Evolutionary conservation across 2,797 vertebrate genomes (phyloP).

Genomic region (Choloepus didactylus): DNA sequence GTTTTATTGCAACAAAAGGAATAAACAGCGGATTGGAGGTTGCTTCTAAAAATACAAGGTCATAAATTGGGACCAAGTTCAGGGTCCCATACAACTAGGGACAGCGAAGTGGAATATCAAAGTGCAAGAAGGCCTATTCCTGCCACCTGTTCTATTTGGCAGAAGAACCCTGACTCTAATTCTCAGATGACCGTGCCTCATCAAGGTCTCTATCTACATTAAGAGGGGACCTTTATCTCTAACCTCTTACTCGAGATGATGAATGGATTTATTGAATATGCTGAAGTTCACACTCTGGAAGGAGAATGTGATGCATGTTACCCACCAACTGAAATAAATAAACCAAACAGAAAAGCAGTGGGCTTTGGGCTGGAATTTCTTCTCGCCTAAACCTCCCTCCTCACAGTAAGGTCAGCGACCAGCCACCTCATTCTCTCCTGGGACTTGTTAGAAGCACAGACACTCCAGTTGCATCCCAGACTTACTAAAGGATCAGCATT

Average conservation of each 20-base stretch:
- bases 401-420: rapidly evolving
- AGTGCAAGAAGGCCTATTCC: neutral
- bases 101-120: neutral
- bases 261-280: neutral
- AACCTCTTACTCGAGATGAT: neutral
- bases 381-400: neutral
- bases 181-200: too few species aligned
- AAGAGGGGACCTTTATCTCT: neutral
- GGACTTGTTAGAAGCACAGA: neutral
- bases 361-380: neutral
- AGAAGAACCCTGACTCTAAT: neutral
- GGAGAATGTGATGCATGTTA: neutral
- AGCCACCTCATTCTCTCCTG: rapidly evolving
- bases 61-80: neutral
- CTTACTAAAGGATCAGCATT: neutral
- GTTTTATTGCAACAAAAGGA: neutral
- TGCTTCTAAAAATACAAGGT: neutral
- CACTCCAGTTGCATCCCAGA: rapidly evolving
- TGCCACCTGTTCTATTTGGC: neutral
- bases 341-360: neutral
- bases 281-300: neutral
- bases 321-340: neutral
- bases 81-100: neutral
- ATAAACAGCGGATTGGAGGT: neutral
- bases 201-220: neutral